These are phyloP conservation scores for Oryzias curvinotus DNA, from an alignment of 2,113 vertebrate genomes.

Conservation along the genomic window DNA sequence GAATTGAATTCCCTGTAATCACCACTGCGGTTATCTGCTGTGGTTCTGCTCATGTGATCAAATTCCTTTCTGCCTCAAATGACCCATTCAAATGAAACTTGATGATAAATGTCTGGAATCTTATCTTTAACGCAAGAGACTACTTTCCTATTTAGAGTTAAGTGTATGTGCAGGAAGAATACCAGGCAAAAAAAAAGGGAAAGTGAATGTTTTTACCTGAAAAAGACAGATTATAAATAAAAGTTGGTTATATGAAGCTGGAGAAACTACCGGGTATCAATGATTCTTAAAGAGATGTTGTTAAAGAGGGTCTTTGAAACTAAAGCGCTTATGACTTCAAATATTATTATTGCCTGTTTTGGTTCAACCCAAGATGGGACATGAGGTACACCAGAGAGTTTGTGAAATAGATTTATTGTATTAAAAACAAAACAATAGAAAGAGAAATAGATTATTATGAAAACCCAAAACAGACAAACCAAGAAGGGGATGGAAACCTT, in stretches of 20 bases:
- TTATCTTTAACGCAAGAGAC: conserved; percentile 1
- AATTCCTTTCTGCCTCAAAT: conserved; percentile 4
- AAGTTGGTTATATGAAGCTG: not conserved
- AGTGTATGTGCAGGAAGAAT: conserved; percentile 16
- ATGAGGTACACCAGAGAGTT: too few relatives aligned
- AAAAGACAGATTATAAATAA: conserved; percentile 7
- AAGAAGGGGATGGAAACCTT: too few relatives aligned
- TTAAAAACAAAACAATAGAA: too few relatives aligned
- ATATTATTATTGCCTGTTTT: conserved; percentile 1
- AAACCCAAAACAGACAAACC: too few relatives aligned
- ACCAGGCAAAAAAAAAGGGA: not conserved
- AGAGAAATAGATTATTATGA: too few relatives aligned
- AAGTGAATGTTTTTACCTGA: conserved; percentile 13
- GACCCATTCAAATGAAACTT: conserved; percentile 12
- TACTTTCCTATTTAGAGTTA: conserved; percentile 18
- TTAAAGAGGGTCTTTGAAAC: conserved; percentile 15
- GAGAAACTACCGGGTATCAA: conserved; percentile 1
- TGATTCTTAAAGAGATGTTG: conserved; percentile 19
- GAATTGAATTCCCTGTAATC: conserved; percentile 35
- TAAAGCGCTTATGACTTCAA: conserved; percentile 22
- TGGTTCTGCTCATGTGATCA: conserved; percentile 23
- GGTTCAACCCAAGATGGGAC: too few relatives aligned
- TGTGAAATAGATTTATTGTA: too few relatives aligned
- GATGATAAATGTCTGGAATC: conserved; percentile 15
- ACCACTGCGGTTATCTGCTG: conserved; percentile 20